A percentile compares a stretch with the other conserved stretches of the same genome.
phyloP scores from a whole-genome alignment of 2,113 vertebrate species.

The Gavialis gangeticus region DNA sequence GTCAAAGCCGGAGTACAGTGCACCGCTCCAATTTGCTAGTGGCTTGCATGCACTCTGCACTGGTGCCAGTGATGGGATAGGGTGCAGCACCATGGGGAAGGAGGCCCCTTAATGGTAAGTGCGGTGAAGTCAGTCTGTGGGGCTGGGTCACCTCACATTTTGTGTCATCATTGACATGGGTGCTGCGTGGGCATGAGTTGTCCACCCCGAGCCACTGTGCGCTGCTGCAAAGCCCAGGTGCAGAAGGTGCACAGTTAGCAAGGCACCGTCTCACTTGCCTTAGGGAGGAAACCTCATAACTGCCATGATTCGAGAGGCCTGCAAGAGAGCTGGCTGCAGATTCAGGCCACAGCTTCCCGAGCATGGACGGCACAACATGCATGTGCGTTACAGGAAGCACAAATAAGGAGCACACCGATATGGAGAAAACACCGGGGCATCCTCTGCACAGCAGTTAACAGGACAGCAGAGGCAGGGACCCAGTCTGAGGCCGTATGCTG shows the following conservation, averaged over 20 bases:
- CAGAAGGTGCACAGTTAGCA: rapidly evolving
- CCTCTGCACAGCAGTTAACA: slow-evolving; percentile 41
- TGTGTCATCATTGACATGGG: background rate
- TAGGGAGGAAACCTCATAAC: background rate
- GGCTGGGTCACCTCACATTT: background rate
- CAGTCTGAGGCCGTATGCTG: background rate
- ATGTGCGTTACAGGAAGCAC: background rate
- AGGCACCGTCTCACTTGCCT: background rate
- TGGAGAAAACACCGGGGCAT: slow-evolving; percentile 53
- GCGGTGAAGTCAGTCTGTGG: rapidly evolving
- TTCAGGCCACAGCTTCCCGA: background rate
- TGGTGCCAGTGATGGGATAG: background rate
- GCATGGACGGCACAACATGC: background rate
- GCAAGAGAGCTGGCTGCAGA: background rate
- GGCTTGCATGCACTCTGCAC: background rate
- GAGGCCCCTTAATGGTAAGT: background rate
- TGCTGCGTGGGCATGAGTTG: background rate
- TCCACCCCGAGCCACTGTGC: rapidly evolving
- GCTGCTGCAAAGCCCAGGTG: background rate
- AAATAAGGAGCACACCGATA: slow-evolving; percentile 52
- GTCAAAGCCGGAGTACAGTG: background rate
- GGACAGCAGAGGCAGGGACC: slow-evolving; percentile 51
- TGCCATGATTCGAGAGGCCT: background rate
- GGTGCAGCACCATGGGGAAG: background rate
- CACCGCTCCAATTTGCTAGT: background rate